phyloP scores from a whole-genome alignment of 2,797 vertebrate genomes.

The Numenius phaeopus region DNA sequence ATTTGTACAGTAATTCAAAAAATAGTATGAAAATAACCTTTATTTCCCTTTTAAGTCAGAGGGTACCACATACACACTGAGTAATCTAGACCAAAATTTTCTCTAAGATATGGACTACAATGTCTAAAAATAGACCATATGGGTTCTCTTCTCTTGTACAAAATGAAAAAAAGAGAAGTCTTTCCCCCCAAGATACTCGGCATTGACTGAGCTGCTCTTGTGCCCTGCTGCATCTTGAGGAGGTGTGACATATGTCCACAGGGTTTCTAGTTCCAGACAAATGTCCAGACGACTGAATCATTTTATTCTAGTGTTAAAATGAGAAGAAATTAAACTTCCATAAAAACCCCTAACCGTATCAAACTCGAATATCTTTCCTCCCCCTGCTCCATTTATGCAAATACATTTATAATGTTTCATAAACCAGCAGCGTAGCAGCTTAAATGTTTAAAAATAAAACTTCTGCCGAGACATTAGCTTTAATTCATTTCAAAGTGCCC shows the following conservation, averaged over 20 bases:
- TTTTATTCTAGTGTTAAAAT: conserved; percentile 23
- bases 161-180: neutral
- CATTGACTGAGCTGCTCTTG: neutral
- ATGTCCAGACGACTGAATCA: neutral
- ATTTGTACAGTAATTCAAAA: conserved; percentile 18
- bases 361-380: neutral
- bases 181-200: neutral
- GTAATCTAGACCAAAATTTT: neutral
- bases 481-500: neutral
- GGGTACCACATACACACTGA: neutral
- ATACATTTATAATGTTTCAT: conserved; percentile 28
- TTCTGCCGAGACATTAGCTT: neutral
- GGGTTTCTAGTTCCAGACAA: neutral
- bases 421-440: conserved; percentile 1
- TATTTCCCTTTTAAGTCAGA: conserved; percentile 24
- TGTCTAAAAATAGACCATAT: neutral
- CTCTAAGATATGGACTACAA: neutral
- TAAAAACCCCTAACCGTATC: neutral
- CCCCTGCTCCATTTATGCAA: conserved; percentile 15
- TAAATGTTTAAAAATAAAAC: conserved; percentile 31
- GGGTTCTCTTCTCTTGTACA: neutral
- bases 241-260: neutral
- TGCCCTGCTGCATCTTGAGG: neutral
- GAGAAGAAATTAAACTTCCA: conserved; percentile 42
- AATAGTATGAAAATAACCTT: conserved; percentile 13